Base-by-base conservation (phyloP, 2,113 vertebrate genomes). In the Tinamus guttatus region DNA sequence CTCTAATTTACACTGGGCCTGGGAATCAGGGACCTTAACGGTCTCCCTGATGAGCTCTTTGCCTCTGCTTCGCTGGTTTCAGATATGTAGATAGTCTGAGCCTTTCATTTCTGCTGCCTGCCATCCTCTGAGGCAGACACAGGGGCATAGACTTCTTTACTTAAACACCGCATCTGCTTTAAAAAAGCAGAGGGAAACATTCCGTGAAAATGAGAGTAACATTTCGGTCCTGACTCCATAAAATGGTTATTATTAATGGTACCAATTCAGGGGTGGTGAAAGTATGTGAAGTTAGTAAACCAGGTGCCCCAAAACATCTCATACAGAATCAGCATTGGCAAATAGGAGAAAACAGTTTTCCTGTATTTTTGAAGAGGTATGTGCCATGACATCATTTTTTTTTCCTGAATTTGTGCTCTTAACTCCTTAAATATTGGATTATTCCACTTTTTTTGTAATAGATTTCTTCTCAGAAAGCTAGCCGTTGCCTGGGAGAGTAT, bases 41-140 rank as follows among this genome's bases (percentile, higher is more conserved):
- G 34, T 52, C 43, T 93, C 93, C 90, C 92, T 75, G 88, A 89
- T 96, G 94, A 82, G 63, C 85, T 94, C 92, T 92, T 34, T 88
- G 88, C 88, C 90, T 95, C 60, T 92, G 94, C 93, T 94, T 95
- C 94, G 94, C 90, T 96, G 93, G 86, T 95, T 96, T 96, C 95
- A 94, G 83, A 83, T n/a, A 71, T 6, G 58, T 82, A 92, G 92
- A 67, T 78, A 91, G 47, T 30, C 7, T 7, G 82, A 90, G 94
- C 79, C 91, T 92, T 86, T 87, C 2, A 22, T 91, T 96, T 87
- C 65, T 63, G 76, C 58, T 65, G 82, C 20, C 80, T 95, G 92
- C 45, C 90, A 88, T 84, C 73, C 80, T 95, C 81, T 93, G 65
- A 83, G 63, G n/a, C 87, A 91, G 68, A 70, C 60, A 30, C 41